phyloP scores from a whole-genome alignment of 1,140 invertebrate species.

The Drosophila persimilis region DNA sequence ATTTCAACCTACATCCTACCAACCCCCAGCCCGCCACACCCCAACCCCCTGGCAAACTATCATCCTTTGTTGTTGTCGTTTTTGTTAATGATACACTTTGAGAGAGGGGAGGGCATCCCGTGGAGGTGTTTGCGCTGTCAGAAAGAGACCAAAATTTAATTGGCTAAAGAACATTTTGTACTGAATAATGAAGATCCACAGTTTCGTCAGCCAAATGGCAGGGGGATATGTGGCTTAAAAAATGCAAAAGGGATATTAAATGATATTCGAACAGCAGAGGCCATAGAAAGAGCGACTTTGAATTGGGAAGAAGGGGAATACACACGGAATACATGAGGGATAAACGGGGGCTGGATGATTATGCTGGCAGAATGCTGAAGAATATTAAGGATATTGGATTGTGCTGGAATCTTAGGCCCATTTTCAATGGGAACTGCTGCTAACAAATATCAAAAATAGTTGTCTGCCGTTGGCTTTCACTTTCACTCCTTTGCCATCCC shows the following conservation, averaged over 20 bases:
- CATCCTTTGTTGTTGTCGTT: constrained; percentile 11
- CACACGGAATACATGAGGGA: too few relatives aligned
- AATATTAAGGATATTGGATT: too few relatives aligned
- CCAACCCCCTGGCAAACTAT: constrained; percentile 23
- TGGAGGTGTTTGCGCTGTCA: constrained; percentile 33
- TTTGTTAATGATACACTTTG: constrained; percentile 41
- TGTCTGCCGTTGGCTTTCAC: not conserved
- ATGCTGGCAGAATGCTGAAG: too few relatives aligned
- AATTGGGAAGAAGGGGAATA: too few relatives aligned
- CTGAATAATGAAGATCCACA: constrained; percentile 16
- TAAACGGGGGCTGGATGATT: too few relatives aligned
- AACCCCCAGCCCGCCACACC: not conserved
- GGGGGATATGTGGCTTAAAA: not conserved
- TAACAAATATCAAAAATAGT: not conserved
- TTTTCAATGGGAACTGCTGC: too few relatives aligned
- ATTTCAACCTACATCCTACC: constrained; percentile 8
- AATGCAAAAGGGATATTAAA: not conserved
- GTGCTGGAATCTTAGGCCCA: too few relatives aligned
- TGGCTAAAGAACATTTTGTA: constrained; percentile 14
- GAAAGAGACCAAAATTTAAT: constrained; percentile 34
- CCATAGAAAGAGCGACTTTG: too few relatives aligned
- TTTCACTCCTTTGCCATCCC: not conserved
- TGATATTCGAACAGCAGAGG: not conserved
- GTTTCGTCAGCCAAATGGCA: constrained; percentile 13
- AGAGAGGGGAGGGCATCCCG: not conserved